Conservation (phyloP, 2,113 vertebrate genomes). For the Leuciscus idus region DNA sequence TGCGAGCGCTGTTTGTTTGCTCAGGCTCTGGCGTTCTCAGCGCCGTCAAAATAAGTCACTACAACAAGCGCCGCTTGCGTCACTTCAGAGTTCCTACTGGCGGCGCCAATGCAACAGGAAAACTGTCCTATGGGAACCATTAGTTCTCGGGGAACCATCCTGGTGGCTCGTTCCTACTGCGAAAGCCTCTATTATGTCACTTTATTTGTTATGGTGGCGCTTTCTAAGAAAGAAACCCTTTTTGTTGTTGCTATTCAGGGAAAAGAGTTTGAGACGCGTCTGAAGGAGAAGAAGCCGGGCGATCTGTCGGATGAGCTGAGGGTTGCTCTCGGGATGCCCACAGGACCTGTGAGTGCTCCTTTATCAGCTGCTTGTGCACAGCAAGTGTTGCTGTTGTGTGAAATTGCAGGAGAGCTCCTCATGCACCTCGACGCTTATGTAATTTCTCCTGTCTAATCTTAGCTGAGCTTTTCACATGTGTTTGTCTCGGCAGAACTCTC, state of each 20-base stretch:
- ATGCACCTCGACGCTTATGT: not conserved
- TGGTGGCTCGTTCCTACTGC: too few species aligned
- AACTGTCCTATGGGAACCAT: too few species aligned
- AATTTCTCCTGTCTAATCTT: not conserved
- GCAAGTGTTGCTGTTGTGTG: not conserved
- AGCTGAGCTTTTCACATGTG: not conserved
- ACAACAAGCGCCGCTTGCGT: too few species aligned
- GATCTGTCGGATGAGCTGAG: constrained; percentile 90
- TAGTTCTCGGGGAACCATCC: too few species aligned
- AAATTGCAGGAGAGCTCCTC: not conserved
- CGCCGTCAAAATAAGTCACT: too few species aligned
- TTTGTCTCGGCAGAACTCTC: constrained; percentile 79
- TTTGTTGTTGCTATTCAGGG: constrained; percentile 72
- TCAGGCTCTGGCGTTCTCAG: too few species aligned
- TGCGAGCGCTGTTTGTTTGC: too few species aligned
- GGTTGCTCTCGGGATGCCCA: constrained; percentile 91
- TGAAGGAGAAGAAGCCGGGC: constrained; percentile 95
- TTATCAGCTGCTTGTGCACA: not conserved
- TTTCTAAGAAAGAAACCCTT: not conserved
- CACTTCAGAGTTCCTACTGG: too few species aligned
- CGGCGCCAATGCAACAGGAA: too few species aligned
- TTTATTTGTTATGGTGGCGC: not conserved
- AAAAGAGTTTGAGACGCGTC: constrained; percentile 91
- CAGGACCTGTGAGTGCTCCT: constrained; percentile 82
- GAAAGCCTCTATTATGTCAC: not conserved